phyloP scores from a whole-genome alignment of 2,797 vertebrate genomes.

The Ctenochaetus hawaiiensis region DNA sequence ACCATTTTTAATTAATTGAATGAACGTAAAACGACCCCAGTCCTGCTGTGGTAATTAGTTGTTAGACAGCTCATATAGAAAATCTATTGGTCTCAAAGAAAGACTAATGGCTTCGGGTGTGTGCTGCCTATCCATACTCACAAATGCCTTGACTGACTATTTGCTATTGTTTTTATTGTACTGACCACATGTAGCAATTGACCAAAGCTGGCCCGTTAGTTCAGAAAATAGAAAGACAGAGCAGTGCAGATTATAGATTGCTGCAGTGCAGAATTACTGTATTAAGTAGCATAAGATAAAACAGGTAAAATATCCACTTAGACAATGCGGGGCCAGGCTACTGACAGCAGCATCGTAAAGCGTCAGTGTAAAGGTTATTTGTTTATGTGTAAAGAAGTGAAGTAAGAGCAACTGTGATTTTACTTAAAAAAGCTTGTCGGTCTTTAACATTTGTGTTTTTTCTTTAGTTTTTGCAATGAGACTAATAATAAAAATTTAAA shows the following conservation, averaged over 20 bases:
- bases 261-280: conserved; percentile 56
- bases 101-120: conserved; percentile 31
- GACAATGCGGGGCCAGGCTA: conserved; percentile 36
- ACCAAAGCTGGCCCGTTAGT: conserved; percentile 36
- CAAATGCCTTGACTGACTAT: conserved; percentile 46
- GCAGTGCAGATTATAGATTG: conserved; percentile 50
- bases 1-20: conserved; percentile 57
- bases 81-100: conserved; percentile 53
- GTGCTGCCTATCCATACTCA: conserved; percentile 25
- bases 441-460: background rate
- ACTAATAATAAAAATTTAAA: conserved; percentile 4
- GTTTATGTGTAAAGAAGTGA: conserved; percentile 1
- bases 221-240: conserved; percentile 18
- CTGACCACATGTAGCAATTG: conserved; percentile 41
- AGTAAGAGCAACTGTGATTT: conserved; percentile 9
- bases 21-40: conserved; percentile 55
- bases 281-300: conserved; percentile 55
- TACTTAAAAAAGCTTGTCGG: background rate
- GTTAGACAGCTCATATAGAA: conserved; percentile 38
- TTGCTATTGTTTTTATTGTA: conserved; percentile 45
- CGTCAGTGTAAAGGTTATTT: conserved; percentile 36
- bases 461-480: background rate
- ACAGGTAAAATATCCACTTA: conserved; percentile 50
- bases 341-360: conserved; percentile 40
- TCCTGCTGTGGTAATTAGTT: conserved; percentile 54